Evolutionary conservation across 2,113 vertebrate genomes (phyloP).

Genomic region (Chloroceryle aenea): DNA sequence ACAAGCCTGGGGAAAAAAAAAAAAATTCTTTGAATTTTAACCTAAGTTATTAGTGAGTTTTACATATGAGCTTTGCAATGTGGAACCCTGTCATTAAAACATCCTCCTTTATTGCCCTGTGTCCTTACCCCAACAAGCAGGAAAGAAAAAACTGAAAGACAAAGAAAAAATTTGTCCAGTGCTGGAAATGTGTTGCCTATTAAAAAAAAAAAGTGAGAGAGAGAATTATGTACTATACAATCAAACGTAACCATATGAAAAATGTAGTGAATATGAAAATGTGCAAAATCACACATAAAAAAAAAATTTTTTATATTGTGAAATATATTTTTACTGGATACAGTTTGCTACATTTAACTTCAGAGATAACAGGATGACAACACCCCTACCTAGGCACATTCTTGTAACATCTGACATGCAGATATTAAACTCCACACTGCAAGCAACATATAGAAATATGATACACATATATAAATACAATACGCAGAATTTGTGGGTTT

Average conservation of each 20-base stretch:
- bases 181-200: slow-evolving; percentile 84
- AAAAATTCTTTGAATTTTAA: background rate
- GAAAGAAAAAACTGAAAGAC: slow-evolving; percentile 87
- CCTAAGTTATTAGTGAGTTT: background rate
- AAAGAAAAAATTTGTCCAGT: slow-evolving; percentile 85
- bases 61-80: background rate
- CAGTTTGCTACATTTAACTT: background rate
- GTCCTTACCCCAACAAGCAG: slow-evolving; percentile 91
- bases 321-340: background rate
- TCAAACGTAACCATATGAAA: background rate
- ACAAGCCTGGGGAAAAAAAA: background rate
- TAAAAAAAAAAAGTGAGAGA: background rate
- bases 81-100: background rate
- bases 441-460: background rate
- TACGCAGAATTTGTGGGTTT: background rate
- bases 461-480: background rate
- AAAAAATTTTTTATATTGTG: background rate
- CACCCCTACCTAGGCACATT: background rate
- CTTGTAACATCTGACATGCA: background rate
- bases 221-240: background rate
- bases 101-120: background rate
- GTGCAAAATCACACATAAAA: background rate
- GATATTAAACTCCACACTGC: background rate
- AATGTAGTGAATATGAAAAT: background rate
- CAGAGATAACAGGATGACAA: background rate